Evolutionary conservation across 2,797 vertebrate species (phyloP).

Genomic region (Sebastes diaconus): DNA sequence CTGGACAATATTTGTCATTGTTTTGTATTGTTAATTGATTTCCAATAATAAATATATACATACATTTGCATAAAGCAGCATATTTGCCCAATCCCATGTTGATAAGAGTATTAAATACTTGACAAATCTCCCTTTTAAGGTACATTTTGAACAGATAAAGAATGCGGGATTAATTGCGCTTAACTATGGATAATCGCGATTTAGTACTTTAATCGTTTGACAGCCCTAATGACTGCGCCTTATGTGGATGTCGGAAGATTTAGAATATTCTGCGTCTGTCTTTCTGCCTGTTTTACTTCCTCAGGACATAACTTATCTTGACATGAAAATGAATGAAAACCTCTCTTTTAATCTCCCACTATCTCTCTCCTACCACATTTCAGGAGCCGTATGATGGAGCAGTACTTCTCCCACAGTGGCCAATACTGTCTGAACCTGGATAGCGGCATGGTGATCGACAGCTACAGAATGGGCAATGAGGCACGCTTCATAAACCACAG

Average conservation of each 20-base stretch:
- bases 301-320: neutral
- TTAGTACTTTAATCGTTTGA: no score
- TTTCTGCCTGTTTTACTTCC: neutral
- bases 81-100: no score
- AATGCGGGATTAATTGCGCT: no score
- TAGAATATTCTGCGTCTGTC: neutral
- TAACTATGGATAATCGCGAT: no score
- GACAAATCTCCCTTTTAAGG: no score
- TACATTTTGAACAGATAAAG: no score
- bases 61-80: no score
- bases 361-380: neutral
- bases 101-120: no score
- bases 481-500: constrained; percentile 99
- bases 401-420: constrained; percentile 97
- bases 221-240: no score
- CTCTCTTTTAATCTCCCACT: constrained; percentile 1
- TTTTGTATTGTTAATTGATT: no score
- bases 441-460: constrained; percentile 99
- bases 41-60: no score
- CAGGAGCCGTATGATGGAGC: constrained; percentile 98
- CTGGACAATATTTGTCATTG: no score
- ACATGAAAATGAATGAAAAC: neutral
- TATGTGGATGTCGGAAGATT: neutral
- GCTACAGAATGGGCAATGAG: constrained; percentile 99
- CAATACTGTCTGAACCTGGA: constrained; percentile 99